phyloP scores from a whole-genome alignment of 1,140 invertebrate species.

The Littorina saxatilis region DNA sequence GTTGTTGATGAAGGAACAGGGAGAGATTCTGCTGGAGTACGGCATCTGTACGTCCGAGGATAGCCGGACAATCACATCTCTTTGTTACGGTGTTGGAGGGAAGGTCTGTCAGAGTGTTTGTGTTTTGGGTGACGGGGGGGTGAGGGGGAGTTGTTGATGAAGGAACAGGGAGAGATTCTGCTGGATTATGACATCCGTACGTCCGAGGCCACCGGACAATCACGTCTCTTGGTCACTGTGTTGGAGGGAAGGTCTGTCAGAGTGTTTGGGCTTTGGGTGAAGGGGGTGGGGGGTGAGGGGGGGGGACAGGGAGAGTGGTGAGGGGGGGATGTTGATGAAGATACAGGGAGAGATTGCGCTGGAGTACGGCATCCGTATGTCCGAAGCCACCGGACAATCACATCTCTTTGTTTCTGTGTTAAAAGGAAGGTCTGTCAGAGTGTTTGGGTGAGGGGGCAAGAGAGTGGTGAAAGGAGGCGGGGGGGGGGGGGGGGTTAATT shows the following conservation, averaged over 20 bases:
- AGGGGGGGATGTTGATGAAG: conserved; percentile 35
- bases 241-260: conserved; percentile 54
- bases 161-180: conserved; percentile 60
- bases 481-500: too few species aligned
- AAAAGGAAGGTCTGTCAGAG: conserved; percentile 51
- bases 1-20: conserved; percentile 56
- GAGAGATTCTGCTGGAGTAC: conserved; percentile 58
- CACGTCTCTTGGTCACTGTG: conserved; percentile 51
- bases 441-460: too few species aligned
- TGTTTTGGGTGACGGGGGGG: too few species aligned
- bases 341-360: conserved; percentile 60
- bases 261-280: too few species aligned
- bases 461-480: too few species aligned
- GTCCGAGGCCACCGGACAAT: conserved; percentile 42
- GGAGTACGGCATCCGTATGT: conserved; percentile 50
- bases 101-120: conserved; percentile 46
- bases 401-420: conserved; percentile 53
- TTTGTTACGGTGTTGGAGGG: conserved; percentile 58
- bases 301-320: too few species aligned
- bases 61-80: conserved; percentile 38
- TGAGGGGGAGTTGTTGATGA: too few species aligned
- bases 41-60: conserved; percentile 44
- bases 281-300: too few species aligned
- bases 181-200: conserved; percentile 53
- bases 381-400: conserved; percentile 39